phyloP scores from a whole-genome alignment of 1,140 invertebrate species.

The Tribolium madens region DNA sequence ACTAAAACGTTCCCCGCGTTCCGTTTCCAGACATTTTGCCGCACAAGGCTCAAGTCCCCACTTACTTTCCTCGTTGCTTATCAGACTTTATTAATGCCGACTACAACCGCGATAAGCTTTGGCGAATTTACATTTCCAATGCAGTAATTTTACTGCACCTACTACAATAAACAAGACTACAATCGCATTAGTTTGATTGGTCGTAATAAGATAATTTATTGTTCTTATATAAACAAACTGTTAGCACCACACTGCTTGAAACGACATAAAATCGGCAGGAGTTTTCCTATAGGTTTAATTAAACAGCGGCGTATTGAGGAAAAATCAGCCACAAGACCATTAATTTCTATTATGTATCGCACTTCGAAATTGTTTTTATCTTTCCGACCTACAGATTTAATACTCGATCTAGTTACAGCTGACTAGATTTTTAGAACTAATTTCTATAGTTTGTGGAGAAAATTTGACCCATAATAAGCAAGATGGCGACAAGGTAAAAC shows the following conservation, averaged over 20 bases:
- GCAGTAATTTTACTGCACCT: not conserved
- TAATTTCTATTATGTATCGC: constrained; percentile 2
- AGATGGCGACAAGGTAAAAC: not conserved
- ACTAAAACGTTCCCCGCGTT: constrained; percentile 25
- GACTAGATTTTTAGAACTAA: not conserved
- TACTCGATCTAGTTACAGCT: not conserved
- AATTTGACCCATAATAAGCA: not conserved
- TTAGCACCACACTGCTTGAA: not conserved
- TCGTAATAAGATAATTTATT: not conserved
- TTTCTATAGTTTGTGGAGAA: too few species aligned
- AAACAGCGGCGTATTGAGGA: not conserved
- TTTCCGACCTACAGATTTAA: not conserved
- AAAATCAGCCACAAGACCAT: constrained; percentile 6
- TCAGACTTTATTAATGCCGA: not conserved
- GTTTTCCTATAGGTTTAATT: constrained; percentile 9
- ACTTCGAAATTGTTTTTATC: not conserved
- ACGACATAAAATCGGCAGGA: not conserved
- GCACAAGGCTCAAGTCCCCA: constrained; percentile 35
- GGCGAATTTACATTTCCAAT: not conserved
- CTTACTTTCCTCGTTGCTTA: not conserved
- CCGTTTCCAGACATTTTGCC: constrained; percentile 34
- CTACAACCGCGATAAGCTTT: constrained; percentile 8
- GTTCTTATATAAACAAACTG: not conserved
- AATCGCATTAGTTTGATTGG: not conserved
- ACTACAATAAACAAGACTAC: not conserved